Base-by-base conservation (phyloP, 1,140 invertebrate genomes). In the Pseudomyrmex dendroicus region DNA sequence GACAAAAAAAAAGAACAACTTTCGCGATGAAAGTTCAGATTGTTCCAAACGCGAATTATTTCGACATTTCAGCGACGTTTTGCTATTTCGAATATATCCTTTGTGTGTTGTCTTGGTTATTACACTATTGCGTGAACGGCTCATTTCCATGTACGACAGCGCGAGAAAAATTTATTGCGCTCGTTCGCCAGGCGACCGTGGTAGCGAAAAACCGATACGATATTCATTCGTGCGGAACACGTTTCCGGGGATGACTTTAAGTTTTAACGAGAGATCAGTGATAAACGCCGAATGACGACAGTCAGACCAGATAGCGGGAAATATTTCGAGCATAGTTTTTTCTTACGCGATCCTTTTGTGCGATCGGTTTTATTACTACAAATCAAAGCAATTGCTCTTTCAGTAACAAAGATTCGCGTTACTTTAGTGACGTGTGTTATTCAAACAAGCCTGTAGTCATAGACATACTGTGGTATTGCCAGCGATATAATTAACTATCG, bases 241-340 rank as follows among this genome's bases (percentile, higher is more conserved):
- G 7, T 35, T 35, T 78, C 72, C 63, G 59, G 52, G 10, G 52
- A 68, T 56, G 63, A 82, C 61, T 87, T 87, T 70, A 84, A 88
- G 72, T 88, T 88, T 87, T 82, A 88, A 88, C 76, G 64, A 87
- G 64, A 87, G 86, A 88, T 87, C 86, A 82, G 74, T 22, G 70
- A 59, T 87, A 84, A 87, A 80, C 57, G 70, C 73, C 22, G 73
- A 73, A 62, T 84, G 73, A 86, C 85, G 73, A 50, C 62, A 70
- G 72, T 12, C 62, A 25, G 44, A 56, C 35, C 35, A 50, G 70
- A 56, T 35, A 54, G 17, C 66, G 54, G 76, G 15, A 46, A 67
- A 57, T 64, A 52, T 17, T 22, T 67, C 44, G 12, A 10, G 25
- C n/a, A 76, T 46, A 73, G 35, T 66, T 56, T 61, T 15, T 20